Percentiles rank a stretch among this genome's conserved stretches.
Evolutionary conservation across 1,140 invertebrate genomes (phyloP).

Genomic region (Hyles vespertilio): DNA sequence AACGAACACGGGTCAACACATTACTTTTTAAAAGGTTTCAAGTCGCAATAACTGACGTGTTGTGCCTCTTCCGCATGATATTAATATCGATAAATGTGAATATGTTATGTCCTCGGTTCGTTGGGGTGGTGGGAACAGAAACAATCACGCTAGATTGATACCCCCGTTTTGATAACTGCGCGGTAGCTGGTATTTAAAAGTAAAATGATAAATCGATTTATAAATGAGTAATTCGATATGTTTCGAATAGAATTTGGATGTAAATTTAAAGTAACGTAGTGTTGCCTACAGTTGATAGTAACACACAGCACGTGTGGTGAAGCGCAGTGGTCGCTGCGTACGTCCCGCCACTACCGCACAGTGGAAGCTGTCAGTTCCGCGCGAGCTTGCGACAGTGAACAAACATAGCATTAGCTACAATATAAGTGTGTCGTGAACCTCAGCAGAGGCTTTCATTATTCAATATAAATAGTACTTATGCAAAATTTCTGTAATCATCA

Average conservation of each 20-base stretch:
- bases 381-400: conserved; percentile 45
- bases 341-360: conserved; percentile 8
- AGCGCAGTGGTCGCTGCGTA: conserved; percentile 7
- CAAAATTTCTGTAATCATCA: conserved; percentile 66
- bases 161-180: conserved; percentile 17
- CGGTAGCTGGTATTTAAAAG: conserved; percentile 11
- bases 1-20: conserved; percentile 4
- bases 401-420: conserved; percentile 41
- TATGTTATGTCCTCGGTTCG: conserved; percentile 3
- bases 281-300: conserved; percentile 16
- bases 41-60: too few species aligned
- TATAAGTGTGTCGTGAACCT: conserved; percentile 34
- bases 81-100: too few species aligned
- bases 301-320: neutral
- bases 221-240: conserved; percentile 5
- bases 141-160: conserved; percentile 24
- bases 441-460: conserved; percentile 52
- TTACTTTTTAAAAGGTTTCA: too few species aligned
- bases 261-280: conserved; percentile 19
- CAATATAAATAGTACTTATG: conserved; percentile 71
- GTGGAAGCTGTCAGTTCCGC: conserved; percentile 20
- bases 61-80: too few species aligned
- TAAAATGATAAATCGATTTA: conserved; percentile 8
- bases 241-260: too few species aligned
- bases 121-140: conserved; percentile 4